These are phyloP conservation scores for Quiscalus mexicanus DNA, from an alignment of 2,113 vertebrate species.

Conservation along the genomic window DNA sequence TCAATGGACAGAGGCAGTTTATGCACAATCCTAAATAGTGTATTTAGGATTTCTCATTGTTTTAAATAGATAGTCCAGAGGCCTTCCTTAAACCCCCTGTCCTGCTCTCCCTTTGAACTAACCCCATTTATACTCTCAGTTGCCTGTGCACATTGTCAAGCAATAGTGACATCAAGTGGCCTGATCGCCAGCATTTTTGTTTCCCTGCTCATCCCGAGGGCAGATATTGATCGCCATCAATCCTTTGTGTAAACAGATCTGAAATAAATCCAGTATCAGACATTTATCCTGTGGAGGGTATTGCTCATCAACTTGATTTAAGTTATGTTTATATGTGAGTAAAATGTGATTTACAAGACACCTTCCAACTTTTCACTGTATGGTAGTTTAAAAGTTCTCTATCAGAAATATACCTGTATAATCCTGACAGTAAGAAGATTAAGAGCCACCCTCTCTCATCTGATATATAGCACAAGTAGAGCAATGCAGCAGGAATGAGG, in stretches of 20 bases:
- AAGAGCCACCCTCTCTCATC: neutral
- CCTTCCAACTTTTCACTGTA: constrained; percentile 22
- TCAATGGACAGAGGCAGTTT: neutral
- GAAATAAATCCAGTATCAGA: constrained; percentile 48
- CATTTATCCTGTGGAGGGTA: constrained; percentile 19
- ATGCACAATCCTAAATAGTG: neutral
- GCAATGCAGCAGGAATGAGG: neutral
- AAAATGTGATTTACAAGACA: constrained; percentile 52
- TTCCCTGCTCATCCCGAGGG: neutral
- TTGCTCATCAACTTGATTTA: constrained; percentile 62
- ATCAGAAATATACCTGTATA: constrained; percentile 34
- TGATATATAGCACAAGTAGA: constrained; percentile 14
- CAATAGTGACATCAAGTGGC: constrained; percentile 78
- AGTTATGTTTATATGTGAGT: constrained; percentile 31
- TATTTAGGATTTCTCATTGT: neutral
- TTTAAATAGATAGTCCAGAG: neutral
- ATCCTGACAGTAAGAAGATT: constrained; percentile 27
- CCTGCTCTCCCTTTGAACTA: neutral
- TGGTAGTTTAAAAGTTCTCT: constrained; percentile 52
- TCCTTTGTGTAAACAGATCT: constrained; percentile 47
- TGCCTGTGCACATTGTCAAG: constrained; percentile 30
- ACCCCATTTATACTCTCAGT: neutral
- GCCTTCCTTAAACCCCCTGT: constrained; percentile 6
- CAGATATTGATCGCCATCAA: neutral
- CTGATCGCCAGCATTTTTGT: neutral